Evolutionary conservation across 2,113 vertebrate genomes (phyloP).

Genomic region (Nanorana parkeri): DNA sequence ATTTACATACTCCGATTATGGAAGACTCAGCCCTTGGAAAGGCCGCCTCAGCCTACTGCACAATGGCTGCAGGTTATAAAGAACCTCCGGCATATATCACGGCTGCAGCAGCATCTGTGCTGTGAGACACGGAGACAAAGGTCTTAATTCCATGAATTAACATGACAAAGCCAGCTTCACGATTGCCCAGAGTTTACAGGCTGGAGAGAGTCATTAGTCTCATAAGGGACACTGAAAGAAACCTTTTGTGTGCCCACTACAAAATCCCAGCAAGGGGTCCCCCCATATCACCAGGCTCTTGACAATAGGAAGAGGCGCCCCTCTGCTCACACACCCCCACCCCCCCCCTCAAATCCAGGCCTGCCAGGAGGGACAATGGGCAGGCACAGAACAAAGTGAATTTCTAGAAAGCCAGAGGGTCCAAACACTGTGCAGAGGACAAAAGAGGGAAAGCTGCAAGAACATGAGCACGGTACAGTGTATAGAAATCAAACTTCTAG

Average conservation of each 20-base stretch:
- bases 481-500: too few species aligned
- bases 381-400: neutral
- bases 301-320: slow-evolving; percentile 25
- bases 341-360: neutral
- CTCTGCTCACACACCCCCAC: neutral
- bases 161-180: neutral
- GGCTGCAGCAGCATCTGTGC: slow-evolving; percentile 6
- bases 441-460: too few species aligned
- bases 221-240: neutral
- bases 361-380: slow-evolving; percentile 20
- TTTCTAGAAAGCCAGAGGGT: neutral
- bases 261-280: slow-evolving; percentile 39
- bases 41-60: neutral
- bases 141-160: neutral
- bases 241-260: slow-evolving; percentile 23
- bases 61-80: neutral
- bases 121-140: neutral
- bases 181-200: neutral
- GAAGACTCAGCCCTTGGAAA: neutral
- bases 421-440: too few species aligned
- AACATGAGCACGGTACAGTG: too few species aligned
- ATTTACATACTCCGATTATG: too few species aligned
- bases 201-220: slow-evolving; percentile 13
- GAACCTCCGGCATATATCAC: neutral
- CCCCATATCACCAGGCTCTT: neutral